Conservation (phyloP, 2,113 vertebrate genomes). For the Hydrolagus affinis region DNA sequence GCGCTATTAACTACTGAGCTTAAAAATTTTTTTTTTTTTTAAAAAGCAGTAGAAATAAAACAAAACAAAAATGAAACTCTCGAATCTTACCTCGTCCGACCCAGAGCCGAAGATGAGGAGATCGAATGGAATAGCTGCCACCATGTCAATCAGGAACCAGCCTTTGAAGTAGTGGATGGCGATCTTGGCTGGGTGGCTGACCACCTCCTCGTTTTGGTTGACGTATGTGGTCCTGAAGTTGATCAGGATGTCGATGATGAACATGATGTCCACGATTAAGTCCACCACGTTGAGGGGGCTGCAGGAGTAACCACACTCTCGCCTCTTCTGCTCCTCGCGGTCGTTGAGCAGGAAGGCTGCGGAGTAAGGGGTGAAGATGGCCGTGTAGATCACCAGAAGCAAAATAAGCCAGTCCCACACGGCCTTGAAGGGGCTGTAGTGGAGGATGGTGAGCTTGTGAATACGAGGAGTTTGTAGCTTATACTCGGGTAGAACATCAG, state of each 20-base stretch:
- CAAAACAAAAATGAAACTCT: conserved; percentile 26
- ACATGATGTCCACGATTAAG: conserved; percentile 98
- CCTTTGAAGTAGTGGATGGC: conserved; percentile 99
- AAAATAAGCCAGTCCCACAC: conserved; percentile 98
- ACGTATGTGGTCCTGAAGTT: conserved; percentile 98
- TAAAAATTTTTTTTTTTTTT: no score
- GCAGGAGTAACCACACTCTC: conserved; percentile 93
- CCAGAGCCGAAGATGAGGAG: conserved; percentile 98
- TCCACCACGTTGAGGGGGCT: conserved; percentile 93
- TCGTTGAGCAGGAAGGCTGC: conserved; percentile 96
- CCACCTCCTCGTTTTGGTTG: conserved; percentile 95
- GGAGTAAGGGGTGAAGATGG: conserved; percentile 94
- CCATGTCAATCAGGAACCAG: conserved; percentile 99
- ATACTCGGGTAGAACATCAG: conserved; percentile 93
- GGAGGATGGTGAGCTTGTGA: conserved; percentile 95
- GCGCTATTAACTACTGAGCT: no score
- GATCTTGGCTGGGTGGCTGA: conserved; percentile 94
- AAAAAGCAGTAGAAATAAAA: neutral
- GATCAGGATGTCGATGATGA: conserved; percentile 97
- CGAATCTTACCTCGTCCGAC: conserved; percentile 88
- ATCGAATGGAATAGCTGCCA: conserved; percentile 98
- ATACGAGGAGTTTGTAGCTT: conserved; percentile 96
- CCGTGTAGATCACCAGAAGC: conserved; percentile 91
- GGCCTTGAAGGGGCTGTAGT: conserved; percentile 97
- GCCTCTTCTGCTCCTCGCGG: conserved; percentile 81